Percentiles rank a stretch among this genome's conserved stretches.
Evolutionary conservation across 35 echinoderm and acorn worm genomes (phyloP).

Genomic region (Eucidaris tribuloides): DNA sequence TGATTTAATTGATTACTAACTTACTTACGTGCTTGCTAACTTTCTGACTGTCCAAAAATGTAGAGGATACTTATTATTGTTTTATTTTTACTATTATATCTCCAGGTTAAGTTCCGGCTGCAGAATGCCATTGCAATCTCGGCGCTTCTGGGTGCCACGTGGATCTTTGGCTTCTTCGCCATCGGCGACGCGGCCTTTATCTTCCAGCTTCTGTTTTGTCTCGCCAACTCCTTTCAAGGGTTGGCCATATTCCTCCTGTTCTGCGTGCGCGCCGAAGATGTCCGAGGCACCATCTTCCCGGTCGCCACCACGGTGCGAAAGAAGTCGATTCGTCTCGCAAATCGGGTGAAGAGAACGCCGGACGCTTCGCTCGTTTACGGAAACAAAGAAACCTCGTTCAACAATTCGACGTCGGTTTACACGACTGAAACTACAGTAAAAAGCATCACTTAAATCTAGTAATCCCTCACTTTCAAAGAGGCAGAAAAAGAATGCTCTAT

Average conservation of each 20-base stretch:
- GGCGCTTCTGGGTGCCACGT: conserved; percentile 51
- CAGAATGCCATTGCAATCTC: conserved; percentile 74
- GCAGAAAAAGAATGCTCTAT: too few relatives aligned
- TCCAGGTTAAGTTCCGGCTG: conserved; percentile 25
- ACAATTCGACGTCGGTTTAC: too few relatives aligned
- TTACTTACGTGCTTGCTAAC: too few relatives aligned
- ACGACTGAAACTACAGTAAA: too few relatives aligned
- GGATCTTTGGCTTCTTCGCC: conserved; percentile 65
- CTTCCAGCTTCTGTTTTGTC: conserved; percentile 60
- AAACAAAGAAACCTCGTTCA: too few relatives aligned
- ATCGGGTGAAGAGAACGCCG: conserved; percentile 23
- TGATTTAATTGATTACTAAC: too few relatives aligned
- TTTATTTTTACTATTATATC: too few relatives aligned
- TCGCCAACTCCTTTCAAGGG: conserved; percentile 66
- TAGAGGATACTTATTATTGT: too few relatives aligned
- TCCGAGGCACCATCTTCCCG: neutral
- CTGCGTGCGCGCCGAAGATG: conserved; percentile 53
- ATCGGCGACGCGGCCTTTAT: conserved; percentile 7
- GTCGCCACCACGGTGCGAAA: neutral
- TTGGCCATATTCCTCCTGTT: conserved; percentile 50
- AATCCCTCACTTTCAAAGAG: too few relatives aligned
- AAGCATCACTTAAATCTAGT: too few relatives aligned
- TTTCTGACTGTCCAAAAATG: too few relatives aligned
- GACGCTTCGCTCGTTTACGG: too few relatives aligned
- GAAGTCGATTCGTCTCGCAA: neutral